Conservation (phyloP, 2,888 invertebrate species). For the Bruchidius siliquastri region DNA sequence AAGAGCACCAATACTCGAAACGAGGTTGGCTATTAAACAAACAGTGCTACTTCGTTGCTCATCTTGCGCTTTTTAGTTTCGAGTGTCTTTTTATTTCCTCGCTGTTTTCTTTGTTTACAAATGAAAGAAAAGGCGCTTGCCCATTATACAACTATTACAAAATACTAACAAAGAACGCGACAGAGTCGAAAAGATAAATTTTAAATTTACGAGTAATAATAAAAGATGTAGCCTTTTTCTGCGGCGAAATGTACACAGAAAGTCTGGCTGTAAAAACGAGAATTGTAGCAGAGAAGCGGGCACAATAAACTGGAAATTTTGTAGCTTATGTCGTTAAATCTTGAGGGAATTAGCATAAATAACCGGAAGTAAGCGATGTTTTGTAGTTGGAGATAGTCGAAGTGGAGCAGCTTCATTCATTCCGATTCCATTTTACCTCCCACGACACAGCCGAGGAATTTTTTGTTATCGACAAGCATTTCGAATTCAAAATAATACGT, state of each 20-base stretch:
- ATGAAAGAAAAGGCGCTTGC: neutral
- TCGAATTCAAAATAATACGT: no score
- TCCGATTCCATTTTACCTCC: no score
- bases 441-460: no score
- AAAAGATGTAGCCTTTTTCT: neutral
- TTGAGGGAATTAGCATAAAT: neutral
- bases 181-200: neutral
- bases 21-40: neutral
- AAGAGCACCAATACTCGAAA: neutral
- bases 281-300: neutral
- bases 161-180: neutral
- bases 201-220: neutral
- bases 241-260: neutral
- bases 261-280: neutral
- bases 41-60: neutral
- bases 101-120: neutral
- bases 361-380: no score
- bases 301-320: neutral
- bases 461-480: no score
- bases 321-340: neutral
- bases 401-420: no score
- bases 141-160: neutral
- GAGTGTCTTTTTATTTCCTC: neutral
- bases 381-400: no score
- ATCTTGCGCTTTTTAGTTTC: neutral